phyloP scores from a whole-genome alignment of 2,888 invertebrate species.

The Opisthograptis luteolata region DNA sequence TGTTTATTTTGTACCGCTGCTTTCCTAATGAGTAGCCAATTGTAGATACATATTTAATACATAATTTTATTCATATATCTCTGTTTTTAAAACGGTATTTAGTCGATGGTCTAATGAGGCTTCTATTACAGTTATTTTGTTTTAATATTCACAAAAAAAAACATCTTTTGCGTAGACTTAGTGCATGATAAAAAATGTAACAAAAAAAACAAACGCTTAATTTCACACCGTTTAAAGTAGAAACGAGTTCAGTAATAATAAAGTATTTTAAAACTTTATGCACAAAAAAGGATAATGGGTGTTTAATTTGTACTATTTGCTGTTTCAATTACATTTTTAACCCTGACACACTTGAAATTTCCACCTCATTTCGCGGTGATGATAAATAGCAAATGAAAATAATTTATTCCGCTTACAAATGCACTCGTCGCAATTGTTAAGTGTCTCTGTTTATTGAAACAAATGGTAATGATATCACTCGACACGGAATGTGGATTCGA shows the following conservation, averaged over 20 bases:
- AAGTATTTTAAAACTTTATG: background rate
- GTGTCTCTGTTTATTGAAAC: slow-evolving; percentile 30
- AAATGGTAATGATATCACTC: slow-evolving; percentile 37
- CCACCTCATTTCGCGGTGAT: slow-evolving; percentile 21
- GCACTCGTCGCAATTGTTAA: slow-evolving; percentile 29
- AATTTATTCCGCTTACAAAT: slow-evolving; percentile 16
- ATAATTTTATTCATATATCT: too few species aligned
- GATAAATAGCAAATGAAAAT: slow-evolving; percentile 23
- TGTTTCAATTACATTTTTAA: slow-evolving; percentile 9
- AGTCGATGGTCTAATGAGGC: too few species aligned
- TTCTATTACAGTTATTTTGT: too few species aligned
- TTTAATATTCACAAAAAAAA: too few species aligned
- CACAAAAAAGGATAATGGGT: background rate
- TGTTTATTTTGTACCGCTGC: background rate
- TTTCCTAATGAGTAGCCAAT: too few species aligned
- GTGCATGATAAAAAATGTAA: too few species aligned
- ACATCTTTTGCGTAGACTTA: too few species aligned
- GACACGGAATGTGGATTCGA: slow-evolving; percentile 28
- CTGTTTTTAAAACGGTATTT: too few species aligned
- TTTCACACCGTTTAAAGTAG: too few species aligned
- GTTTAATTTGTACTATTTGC: too few species aligned
- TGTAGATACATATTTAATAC: too few species aligned
- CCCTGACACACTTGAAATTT: slow-evolving; percentile 22
- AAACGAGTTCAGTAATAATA: background rate
- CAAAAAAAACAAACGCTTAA: too few species aligned